Conservation (phyloP, 2,113 vertebrate species). For the Spermophilus dauricus region DNA sequence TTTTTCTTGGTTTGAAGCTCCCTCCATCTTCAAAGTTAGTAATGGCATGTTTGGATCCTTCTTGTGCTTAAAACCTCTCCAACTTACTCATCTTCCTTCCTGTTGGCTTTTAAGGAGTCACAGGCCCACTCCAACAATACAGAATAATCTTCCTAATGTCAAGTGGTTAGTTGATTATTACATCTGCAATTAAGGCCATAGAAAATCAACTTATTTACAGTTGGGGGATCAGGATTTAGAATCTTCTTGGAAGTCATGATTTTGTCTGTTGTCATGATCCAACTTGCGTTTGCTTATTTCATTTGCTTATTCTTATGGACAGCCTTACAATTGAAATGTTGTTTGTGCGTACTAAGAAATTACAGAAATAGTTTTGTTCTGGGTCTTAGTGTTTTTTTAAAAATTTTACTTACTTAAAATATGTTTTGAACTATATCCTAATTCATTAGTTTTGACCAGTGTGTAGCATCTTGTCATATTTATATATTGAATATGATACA, state of each 20-base stretch:
- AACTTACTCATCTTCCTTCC: background rate
- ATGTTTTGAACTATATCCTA: background rate
- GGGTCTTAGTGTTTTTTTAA: background rate
- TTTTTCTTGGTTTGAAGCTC: background rate
- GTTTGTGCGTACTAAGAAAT: background rate
- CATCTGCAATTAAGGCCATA: background rate
- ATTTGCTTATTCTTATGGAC: slow-evolving; percentile 13
- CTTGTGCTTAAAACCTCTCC: background rate
- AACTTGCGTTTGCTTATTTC: slow-evolving; percentile 23
- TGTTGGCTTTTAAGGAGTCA: background rate
- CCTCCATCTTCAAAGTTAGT: background rate
- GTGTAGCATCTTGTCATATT: background rate
- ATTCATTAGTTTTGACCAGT: background rate
- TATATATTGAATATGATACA: background rate
- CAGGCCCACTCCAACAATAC: background rate
- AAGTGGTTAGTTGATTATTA: slow-evolving; percentile 11
- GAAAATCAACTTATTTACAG: background rate
- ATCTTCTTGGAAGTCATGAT: background rate
- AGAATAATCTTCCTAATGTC: background rate
- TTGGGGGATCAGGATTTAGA: background rate
- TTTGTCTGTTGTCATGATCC: background rate
- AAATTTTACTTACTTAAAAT: background rate
- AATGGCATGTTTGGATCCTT: background rate
- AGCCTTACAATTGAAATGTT: background rate
- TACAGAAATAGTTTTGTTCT: background rate